Conservation (phyloP, 2,888 invertebrate species). For the Acrocyrtus sp. region DNA sequence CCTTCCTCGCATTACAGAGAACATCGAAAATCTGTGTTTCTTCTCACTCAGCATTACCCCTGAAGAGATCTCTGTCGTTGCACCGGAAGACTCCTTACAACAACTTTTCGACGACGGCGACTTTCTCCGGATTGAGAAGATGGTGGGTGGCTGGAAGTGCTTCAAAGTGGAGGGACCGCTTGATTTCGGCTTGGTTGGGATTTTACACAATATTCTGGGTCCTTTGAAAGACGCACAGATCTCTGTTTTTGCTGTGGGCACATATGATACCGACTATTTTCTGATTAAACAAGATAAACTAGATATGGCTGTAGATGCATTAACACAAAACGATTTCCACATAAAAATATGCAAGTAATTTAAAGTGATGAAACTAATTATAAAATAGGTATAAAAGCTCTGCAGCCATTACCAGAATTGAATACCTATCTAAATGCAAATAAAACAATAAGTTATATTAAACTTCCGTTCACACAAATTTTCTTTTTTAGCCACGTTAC, state of each 20-base stretch:
- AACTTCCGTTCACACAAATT: no score
- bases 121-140: constrained; percentile 8
- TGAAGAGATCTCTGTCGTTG: constrained; percentile 41
- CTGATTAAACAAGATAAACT: constrained; percentile 46
- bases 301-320: constrained; percentile 17
- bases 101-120: constrained; percentile 1
- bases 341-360: no score
- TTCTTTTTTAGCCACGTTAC: no score
- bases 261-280: constrained; percentile 60
- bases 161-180: constrained; percentile 56
- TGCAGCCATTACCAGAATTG: no score
- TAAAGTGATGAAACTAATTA: no score
- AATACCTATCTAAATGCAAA: no score
- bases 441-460: no score
- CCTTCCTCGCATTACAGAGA: not conserved
- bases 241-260: constrained; percentile 57
- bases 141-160: constrained; percentile 43
- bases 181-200: constrained; percentile 57
- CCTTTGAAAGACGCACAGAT: constrained; percentile 51
- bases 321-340: not conserved
- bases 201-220: constrained; percentile 48
- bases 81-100: constrained; percentile 17
- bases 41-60: constrained; percentile 32
- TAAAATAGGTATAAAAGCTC: no score
- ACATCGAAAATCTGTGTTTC: constrained; percentile 1